Evolutionary conservation across 30 jellyfish, hydroid and myxozoan species (phyloP), one percentile per base, ranked within the genome.

Genomic region (Mastigias papua): DNA sequence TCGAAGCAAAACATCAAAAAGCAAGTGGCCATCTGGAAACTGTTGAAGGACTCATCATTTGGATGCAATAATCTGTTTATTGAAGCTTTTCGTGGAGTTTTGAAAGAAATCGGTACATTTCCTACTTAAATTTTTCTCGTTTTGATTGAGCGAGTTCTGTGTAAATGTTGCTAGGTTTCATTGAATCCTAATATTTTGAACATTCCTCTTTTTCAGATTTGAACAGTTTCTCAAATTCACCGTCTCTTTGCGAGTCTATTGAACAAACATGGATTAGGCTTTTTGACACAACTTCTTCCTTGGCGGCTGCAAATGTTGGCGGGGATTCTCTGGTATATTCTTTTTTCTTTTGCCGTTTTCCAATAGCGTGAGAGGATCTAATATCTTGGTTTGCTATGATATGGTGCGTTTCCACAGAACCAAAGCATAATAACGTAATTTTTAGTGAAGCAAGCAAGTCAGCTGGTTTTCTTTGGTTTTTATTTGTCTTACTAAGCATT

Each of bases 81-180:
- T 29, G 69, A 31, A 20, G 94, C 87, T 34, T 70, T 85, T 70
- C 50, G 77, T 8, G 67, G 26, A 9, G 69, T 76, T 37, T 2
- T 85, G 0, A 34, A 27, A 17, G 30, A 61, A 9, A 30, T 57
- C 1, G 94, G 94, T 85, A 73, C 21, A 37, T 61, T 19, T 0
- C 27, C 67, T n/a, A n/a, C n/a, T n/a, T n/a, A n/a, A n/a, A 54
- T 54, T 54, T 11, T 54, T 11, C 27, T 19, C 2, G 67, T 28
- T 23, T n/a, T n/a, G n/a, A n/a, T n/a, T n/a, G n/a, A n/a, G n/a
- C n/a, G n/a, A n/a, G n/a, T n/a, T n/a, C n/a, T n/a, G n/a, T n/a
- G n/a, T n/a, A n/a, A n/a, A n/a, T n/a, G n/a, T n/a, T n/a, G n/a
- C n/a, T n/a, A n/a, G n/a, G n/a, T n/a, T n/a, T n/a, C n/a, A n/a